Evolutionary conservation across 2,113 vertebrate species (phyloP).

Genomic region (Prunella fulvescens): DNA sequence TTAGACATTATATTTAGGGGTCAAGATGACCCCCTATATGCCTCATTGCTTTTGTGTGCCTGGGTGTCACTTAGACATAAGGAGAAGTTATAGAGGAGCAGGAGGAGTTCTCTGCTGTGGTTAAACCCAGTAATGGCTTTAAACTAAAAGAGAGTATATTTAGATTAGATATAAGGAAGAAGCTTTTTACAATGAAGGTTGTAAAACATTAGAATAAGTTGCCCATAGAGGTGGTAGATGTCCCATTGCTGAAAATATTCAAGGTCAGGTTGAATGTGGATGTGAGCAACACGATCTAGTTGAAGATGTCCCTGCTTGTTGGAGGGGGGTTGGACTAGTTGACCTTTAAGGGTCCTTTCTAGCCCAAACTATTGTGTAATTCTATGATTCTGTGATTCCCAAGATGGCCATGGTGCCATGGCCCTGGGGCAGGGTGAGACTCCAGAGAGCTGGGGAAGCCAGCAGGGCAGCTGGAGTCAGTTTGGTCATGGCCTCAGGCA

Average conservation of each 20-base stretch:
- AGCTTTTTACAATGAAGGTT: neutral
- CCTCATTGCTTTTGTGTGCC: neutral
- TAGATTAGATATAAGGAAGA: neutral
- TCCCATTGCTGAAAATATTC: neutral
- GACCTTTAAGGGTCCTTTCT: neutral
- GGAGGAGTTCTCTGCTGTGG: neutral
- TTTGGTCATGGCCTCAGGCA: accelerated
- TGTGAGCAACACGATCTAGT: neutral
- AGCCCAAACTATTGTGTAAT: neutral
- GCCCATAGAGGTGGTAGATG: neutral
- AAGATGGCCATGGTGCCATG: accelerated
- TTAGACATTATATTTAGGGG: neutral
- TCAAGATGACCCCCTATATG: accelerated
- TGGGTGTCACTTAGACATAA: accelerated
- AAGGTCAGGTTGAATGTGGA: neutral
- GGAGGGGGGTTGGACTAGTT: neutral
- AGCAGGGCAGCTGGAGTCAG: neutral
- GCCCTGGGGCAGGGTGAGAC: neutral
- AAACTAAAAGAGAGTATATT: neutral
- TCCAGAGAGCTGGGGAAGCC: neutral
- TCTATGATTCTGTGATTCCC: neutral
- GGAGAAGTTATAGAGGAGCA: neutral
- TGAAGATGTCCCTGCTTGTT: neutral
- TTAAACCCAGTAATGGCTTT: neutral
- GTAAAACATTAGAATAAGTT: neutral